Conservation (phyloP, 2,797 vertebrate species). For the Capromys pilorides region DNA sequence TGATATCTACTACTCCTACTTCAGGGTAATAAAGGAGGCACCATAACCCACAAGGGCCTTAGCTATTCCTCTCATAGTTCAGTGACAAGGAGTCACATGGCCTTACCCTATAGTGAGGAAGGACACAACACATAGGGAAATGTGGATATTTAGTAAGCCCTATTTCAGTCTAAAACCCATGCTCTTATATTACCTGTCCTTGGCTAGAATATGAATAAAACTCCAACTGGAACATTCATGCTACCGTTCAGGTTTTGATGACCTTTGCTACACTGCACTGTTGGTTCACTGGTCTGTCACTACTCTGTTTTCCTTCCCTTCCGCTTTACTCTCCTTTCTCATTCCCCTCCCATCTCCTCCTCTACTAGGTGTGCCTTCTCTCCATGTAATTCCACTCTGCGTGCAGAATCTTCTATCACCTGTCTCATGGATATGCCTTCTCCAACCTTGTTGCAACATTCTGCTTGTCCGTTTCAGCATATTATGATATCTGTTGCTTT, state of each 20-base stretch:
- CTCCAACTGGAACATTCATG: not conserved
- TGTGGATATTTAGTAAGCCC: not conserved
- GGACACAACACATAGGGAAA: not conserved
- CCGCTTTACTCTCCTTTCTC: not conserved
- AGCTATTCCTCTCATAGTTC: not conserved
- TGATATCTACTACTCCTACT: not conserved
- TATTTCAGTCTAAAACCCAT: not conserved
- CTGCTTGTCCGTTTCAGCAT: not conserved
- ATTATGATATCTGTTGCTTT: not conserved
- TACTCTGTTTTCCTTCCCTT: not conserved
- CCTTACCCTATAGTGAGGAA: not conserved
- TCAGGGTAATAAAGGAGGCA: not conserved
- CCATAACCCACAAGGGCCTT: not conserved
- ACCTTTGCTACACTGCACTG: not conserved
- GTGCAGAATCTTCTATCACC: not conserved
- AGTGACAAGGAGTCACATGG: not conserved
- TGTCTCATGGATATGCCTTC: not conserved
- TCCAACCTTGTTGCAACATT: not conserved
- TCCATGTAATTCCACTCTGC: not conserved
- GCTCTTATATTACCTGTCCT: not conserved
- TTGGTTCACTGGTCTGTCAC: not conserved
- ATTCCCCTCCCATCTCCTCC: fast-evolving
- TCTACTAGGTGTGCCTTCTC: not conserved
- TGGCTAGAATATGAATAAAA: not conserved
- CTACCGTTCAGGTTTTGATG: not conserved